These are phyloP conservation scores for Apotomis turbidana DNA, from an alignment of 2,888 invertebrate genomes.

Conservation along the genomic window DNA sequence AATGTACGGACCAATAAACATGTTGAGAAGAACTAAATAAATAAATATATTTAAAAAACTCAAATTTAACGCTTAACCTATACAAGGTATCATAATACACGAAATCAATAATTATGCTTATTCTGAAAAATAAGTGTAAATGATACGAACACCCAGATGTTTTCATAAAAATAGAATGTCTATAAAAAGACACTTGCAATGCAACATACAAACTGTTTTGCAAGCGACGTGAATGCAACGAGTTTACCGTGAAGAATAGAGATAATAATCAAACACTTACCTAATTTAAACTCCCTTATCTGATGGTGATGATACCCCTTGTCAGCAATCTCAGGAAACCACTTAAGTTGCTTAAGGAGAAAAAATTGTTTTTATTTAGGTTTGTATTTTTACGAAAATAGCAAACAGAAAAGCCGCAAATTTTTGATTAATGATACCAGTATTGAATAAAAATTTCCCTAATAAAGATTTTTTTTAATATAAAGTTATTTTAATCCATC, in stretches of 20 bases:
- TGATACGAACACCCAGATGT: background rate
- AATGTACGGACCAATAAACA: background rate
- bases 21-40: background rate
- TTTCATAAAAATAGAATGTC: slow-evolving; percentile 9
- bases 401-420: slow-evolving; percentile 24
- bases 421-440: slow-evolving; percentile 25
- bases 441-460: background rate
- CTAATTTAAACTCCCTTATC: slow-evolving; percentile 8
- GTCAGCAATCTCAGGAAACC: slow-evolving; percentile 14
- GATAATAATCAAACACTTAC: slow-evolving; percentile 34
- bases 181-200: slow-evolving; percentile 29
- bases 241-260: slow-evolving; percentile 8
- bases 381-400: background rate
- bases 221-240: slow-evolving; percentile 13
- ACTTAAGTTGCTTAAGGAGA: background rate
- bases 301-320: background rate
- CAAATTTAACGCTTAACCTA: slow-evolving; percentile 4
- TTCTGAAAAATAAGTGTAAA: background rate
- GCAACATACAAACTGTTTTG: slow-evolving; percentile 7
- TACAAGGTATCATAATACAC: background rate
- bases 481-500: no score
- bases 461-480: background rate
- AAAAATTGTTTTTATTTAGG: background rate
- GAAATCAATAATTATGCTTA: background rate
- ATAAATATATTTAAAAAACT: background rate